Evolutionary conservation across 2,113 vertebrate species (phyloP).

Genomic region (Thinocorus orbignyianus): DNA sequence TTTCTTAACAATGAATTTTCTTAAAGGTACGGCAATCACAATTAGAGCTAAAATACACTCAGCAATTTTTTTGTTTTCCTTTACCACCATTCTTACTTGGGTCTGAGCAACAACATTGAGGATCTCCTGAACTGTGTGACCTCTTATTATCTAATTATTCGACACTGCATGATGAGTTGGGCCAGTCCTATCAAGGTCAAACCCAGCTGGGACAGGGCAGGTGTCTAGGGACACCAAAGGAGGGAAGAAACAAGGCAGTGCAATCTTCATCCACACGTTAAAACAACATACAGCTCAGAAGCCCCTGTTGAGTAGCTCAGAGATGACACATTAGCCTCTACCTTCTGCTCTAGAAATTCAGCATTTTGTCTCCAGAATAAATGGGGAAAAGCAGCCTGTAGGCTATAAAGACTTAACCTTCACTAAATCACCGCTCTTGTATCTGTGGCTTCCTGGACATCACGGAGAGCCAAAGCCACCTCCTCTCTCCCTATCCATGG

Average conservation of each 20-base stretch:
- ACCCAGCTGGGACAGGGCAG: neutral
- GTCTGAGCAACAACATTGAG: neutral
- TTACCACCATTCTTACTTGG: neutral
- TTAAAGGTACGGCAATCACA: neutral
- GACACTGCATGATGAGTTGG: accelerated
- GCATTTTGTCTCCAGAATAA: neutral
- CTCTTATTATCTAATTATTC: neutral
- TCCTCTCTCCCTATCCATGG: neutral
- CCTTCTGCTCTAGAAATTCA: neutral
- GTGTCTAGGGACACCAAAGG: neutral
- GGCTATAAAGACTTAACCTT: neutral
- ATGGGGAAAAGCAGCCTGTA: neutral
- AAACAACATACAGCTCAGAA: accelerated
- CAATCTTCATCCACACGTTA: accelerated
- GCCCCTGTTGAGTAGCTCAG: accelerated
- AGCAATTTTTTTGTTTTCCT: neutral
- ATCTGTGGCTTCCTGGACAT: neutral
- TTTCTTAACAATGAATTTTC: neutral
- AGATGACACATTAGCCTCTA: neutral
- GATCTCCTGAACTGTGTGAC: neutral
- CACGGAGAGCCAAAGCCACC: neutral
- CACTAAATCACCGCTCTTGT: accelerated
- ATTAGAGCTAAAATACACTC: neutral
- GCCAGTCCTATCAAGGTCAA: neutral
- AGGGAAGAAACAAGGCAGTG: neutral